phyloP scores from a whole-genome alignment of 2,888 invertebrate species.

The Eledone cirrhosa region DNA sequence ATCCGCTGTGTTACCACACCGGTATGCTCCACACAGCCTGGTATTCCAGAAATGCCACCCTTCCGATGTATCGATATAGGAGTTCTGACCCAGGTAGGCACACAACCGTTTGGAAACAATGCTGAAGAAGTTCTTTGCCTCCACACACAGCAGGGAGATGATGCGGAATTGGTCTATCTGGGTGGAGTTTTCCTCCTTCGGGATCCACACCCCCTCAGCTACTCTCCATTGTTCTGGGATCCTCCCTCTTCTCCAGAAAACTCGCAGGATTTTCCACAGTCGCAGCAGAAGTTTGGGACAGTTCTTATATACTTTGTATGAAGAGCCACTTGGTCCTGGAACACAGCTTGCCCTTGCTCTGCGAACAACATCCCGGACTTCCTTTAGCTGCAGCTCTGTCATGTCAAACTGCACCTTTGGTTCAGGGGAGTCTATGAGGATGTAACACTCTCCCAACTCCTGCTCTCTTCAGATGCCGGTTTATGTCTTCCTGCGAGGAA shows the following conservation, averaged over 20 bases:
- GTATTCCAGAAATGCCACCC: constrained; percentile 36
- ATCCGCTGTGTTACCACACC: constrained; percentile 33
- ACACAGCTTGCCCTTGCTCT: constrained; percentile 34
- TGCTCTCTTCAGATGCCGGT: background rate
- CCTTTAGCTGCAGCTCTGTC: constrained; percentile 31
- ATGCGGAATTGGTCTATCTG: background rate
- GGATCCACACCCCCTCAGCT: too few relatives aligned
- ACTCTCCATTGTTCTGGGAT: too few relatives aligned
- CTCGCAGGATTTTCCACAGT: constrained; percentile 33
- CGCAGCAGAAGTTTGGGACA: too few relatives aligned
- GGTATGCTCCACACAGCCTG: constrained; percentile 36
- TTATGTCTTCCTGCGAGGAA: background rate
- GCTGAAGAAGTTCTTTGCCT: constrained; percentile 1
- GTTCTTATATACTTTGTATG: constrained; percentile 37
- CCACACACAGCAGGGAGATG: background rate
- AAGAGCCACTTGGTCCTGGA: constrained; percentile 36
- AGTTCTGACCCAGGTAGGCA: too few relatives aligned
- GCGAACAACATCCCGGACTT: constrained; percentile 29
- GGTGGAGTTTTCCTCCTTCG: too few relatives aligned
- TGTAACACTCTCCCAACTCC: background rate
- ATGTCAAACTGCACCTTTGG: constrained; percentile 7
- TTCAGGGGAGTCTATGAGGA: background rate
- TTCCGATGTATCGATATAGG: constrained; percentile 36
- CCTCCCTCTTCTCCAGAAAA: constrained; percentile 35
- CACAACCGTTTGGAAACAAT: background rate